Conservation (phyloP, 2,113 vertebrate genomes). For the Sinosuthora webbiana region DNA sequence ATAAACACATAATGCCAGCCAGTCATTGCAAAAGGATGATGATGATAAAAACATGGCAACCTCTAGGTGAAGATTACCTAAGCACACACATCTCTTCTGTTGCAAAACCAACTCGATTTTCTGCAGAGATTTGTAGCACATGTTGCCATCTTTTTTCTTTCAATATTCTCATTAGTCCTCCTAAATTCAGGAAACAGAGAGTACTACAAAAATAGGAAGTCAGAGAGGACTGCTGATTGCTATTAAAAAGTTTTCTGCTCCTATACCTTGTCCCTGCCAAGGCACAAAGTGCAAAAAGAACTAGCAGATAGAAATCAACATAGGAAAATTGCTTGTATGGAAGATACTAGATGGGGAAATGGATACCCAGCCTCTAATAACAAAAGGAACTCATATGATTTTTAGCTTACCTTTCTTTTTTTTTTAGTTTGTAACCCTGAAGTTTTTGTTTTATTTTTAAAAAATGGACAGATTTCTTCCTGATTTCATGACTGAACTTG, state of each 20-base stretch:
- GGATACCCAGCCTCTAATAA: background rate
- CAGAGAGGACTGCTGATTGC: background rate
- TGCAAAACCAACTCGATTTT: background rate
- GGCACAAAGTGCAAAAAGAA: background rate
- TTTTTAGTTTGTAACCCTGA: rapidly evolving
- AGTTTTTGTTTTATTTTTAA: background rate
- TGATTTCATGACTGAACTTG: background rate
- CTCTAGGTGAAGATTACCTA: background rate
- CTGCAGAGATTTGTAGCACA: background rate
- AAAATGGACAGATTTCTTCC: background rate
- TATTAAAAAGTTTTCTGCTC: background rate
- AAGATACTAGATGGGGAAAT: background rate
- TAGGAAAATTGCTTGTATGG: background rate
- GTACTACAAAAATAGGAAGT: background rate
- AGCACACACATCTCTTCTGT: background rate
- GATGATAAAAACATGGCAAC: background rate
- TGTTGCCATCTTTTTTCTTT: background rate
- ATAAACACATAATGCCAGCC: background rate
- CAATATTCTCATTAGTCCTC: background rate
- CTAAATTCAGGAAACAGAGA: background rate
- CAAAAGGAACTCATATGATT: background rate
- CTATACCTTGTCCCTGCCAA: background rate
- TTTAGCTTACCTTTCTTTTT: background rate
- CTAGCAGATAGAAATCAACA: background rate
- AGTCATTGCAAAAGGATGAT: background rate